Evolutionary conservation across 2,888 invertebrate species (phyloP), one percentile per base, ranked within the genome.

Genomic region (Zootermopsis nevadensis): DNA sequence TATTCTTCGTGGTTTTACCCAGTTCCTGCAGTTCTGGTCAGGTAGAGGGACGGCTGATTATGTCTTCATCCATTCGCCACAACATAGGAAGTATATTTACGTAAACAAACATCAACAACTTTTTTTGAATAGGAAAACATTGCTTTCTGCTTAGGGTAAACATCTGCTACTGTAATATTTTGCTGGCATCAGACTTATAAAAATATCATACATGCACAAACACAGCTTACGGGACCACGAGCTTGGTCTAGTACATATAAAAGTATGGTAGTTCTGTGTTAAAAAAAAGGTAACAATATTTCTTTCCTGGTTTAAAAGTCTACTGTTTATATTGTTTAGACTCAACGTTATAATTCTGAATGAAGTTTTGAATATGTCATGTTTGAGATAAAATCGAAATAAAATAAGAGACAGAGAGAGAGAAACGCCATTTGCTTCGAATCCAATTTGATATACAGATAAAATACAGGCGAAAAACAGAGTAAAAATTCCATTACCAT

Each of bases 401-500:
- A 79, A 79, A 79, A 38, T 79, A 79, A 79, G 66, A 55, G 38
- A 48, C 7, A 60, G 27, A 60, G 60, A 19, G 77, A 60, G 60
- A 79, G 24, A 66, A 60, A n/a, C 66, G 27, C 79, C 66, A 66
- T 79, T 53, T 27, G 66, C 79, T 79, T 79, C 79, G 79, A 79
- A 79, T 79, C 60, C 66, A 79, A 79, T 79, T 79, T 79, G 79
- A 79, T 79, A 79, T 79, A 79, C 79, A 79, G 79, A 66, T 79
- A 79, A 79, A 66, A 79, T 69, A 24, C 42, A 38, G 38, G 74
- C 38, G 60, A 79, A 79, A 24, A 35, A 60, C 60, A 35, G 79
- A 79, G 53, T 66, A 79, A 79, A 79, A 74, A 74, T 74, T 74
- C 74, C 74, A 74, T 74, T 74, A 74, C 74, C 74, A 74, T 74